Conservation (phyloP, 1,140 invertebrate genomes). For the Drosophila neocordata region DNA sequence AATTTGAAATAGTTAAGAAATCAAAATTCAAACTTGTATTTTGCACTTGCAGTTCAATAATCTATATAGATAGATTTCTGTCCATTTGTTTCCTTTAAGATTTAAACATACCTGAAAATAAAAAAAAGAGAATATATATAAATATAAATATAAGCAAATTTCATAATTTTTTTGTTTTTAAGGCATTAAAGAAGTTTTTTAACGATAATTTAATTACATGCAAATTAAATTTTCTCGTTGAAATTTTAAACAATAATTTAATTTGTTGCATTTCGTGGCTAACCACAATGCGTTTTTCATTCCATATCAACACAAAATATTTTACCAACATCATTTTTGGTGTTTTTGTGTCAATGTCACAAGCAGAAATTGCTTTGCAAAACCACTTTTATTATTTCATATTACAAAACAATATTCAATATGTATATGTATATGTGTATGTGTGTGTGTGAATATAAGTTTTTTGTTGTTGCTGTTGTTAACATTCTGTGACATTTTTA, state of each 20-base stretch:
- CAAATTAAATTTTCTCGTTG: constrained; percentile 19
- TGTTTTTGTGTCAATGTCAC: constrained; percentile 53
- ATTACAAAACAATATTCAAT: constrained; percentile 5
- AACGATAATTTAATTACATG: constrained; percentile 36
- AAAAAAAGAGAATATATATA: constrained; percentile 8
- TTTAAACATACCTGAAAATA: constrained; percentile 50
- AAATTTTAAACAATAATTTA: constrained; percentile 57
- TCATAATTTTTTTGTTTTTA: background rate
- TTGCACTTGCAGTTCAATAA: too few species aligned
- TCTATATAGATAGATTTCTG: too few species aligned
- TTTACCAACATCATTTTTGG: constrained; percentile 17
- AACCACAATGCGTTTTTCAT: constrained; percentile 48
- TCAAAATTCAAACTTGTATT: too few species aligned
- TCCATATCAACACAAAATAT: constrained; percentile 28
- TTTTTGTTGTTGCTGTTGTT: too few species aligned
- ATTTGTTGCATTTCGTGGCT: constrained; percentile 65
- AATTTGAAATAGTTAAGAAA: too few species aligned
- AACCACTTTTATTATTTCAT: constrained; percentile 26
- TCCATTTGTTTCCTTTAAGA: background rate
- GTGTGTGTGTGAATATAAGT: background rate
- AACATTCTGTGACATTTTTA: constrained; percentile 9
- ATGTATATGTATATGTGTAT: too few species aligned
- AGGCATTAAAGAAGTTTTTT: background rate
- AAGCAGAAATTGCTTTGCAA: constrained; percentile 40
- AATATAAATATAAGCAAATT: background rate